Percentiles rank a stretch among this genome's conserved stretches.
Evolutionary conservation across 2,888 invertebrate genomes (phyloP).

Genomic region (Pollenia amentaria): DNA sequence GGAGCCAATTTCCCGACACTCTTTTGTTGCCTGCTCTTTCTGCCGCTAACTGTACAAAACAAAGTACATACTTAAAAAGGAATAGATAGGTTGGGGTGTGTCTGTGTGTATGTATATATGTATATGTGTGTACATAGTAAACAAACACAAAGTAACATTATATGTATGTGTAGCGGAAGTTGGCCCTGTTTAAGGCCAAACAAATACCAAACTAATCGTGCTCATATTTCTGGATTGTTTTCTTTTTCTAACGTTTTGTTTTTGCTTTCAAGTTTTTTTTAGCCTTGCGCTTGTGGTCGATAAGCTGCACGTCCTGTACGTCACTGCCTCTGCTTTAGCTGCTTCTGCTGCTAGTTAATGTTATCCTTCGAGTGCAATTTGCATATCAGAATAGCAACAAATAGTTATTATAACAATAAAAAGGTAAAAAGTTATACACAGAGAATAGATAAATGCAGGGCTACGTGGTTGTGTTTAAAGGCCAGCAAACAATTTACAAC

Average conservation of each 20-base stretch:
- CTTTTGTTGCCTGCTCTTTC: too few species aligned
- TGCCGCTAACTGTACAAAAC: too few species aligned
- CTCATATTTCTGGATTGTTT: constrained; percentile 37
- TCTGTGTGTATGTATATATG: too few species aligned
- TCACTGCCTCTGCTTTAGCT: neutral
- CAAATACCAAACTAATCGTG: constrained; percentile 50
- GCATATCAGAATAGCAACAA: constrained; percentile 63
- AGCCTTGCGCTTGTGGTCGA: constrained; percentile 40
- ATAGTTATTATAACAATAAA: constrained; percentile 28
- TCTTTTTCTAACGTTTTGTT: neutral
- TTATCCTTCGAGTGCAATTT: constrained; percentile 64
- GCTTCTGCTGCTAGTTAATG: neutral
- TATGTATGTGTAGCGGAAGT: constrained; percentile 19
- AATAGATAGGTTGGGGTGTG: neutral
- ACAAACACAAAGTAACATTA: neutral
- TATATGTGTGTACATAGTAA: neutral
- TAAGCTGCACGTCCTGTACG: constrained; percentile 3
- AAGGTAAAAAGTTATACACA: neutral
- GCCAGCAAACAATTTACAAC: constrained; percentile 18
- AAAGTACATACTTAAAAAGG: too few species aligned
- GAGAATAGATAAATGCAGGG: neutral
- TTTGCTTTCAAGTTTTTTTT: constrained; percentile 2
- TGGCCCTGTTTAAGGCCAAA: constrained; percentile 38
- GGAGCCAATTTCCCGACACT: too few species aligned
- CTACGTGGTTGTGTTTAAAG: neutral